Base-by-base conservation (phyloP, 2,797 vertebrate genomes). In the Sternarchorhynchus goeldii region DNA sequence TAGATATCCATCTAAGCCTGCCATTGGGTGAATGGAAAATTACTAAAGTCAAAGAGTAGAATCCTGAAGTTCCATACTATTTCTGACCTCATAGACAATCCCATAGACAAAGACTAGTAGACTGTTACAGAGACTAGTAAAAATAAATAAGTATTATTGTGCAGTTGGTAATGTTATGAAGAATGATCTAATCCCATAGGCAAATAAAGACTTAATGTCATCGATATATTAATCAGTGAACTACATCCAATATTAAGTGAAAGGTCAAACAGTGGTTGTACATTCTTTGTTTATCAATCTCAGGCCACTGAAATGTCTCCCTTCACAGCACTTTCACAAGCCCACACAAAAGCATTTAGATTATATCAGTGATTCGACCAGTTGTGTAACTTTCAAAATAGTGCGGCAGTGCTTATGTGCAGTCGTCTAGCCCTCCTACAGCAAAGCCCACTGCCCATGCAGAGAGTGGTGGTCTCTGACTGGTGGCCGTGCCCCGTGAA, bases 331-430 rank as follows among this genome's bases (percentile, higher is more conserved):
- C 57, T 55, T 41, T 53, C 71, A 34, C 57, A 53, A 55, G 34
- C 73, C 81, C 65, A 79, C 73, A 68, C 60, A 64, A 63, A 36
- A 76, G 72, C 34, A 80, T 55, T 66, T 50, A 53, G 34, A 73
- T 67, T 36, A 50, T 66, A 74, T 53, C 72, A 69, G 56, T 77
- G 75, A 80, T 74, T 80, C 75, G 73, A 34, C 62, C 20, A 55
- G 76, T 77, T 80, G 78, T 80, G 39, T 80, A 77, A 80, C 70
- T 80, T 80, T 55, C 68, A 70, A 45, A 64, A 72, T 83, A 75
- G 34, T 62, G 64, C 60, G 31, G 50, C 56, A 64, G 71, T 62
- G 65, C 76, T 70, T 36, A 76, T 67, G 65, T 78, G 62, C 20
- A 57, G 32, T 72, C 53, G 76, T 78, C 69, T 73, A 64, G 65